phyloP scores from a whole-genome alignment of 2,888 invertebrate species.

The Dynastes tityus region DNA sequence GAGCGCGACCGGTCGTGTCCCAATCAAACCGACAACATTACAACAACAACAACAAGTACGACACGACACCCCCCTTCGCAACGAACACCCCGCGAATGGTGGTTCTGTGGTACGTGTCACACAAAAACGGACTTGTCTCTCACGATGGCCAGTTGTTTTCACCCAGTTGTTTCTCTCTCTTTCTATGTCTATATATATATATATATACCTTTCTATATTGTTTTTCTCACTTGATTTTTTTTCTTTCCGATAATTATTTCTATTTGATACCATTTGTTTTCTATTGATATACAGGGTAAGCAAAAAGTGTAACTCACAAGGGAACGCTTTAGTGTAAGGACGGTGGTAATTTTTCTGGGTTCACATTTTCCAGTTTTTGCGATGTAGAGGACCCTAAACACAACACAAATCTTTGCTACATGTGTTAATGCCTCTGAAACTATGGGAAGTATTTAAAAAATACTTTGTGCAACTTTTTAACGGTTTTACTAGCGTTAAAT shows the following conservation, averaged over 20 bases:
- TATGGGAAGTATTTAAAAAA: too few species aligned
- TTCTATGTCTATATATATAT: background rate
- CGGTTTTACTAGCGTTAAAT: too few species aligned
- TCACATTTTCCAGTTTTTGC: too few species aligned
- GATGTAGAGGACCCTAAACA: too few species aligned
- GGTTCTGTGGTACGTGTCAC: constrained; percentile 70
- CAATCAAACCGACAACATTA: constrained; percentile 55
- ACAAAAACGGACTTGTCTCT: constrained; percentile 54
- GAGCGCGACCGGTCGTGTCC: constrained; percentile 70
- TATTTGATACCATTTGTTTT: background rate
- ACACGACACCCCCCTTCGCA: background rate
- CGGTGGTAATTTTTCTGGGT: too few species aligned
- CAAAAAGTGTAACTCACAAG: background rate
- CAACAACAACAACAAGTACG: constrained; percentile 48
- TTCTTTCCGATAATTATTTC: too few species aligned
- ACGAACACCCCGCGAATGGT: constrained; percentile 64
- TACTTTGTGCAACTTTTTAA: too few species aligned
- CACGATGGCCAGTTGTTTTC: constrained; percentile 28
- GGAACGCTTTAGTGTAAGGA: too few species aligned
- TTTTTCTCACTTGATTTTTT: background rate
- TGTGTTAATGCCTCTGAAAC: too few species aligned
- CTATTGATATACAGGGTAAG: background rate
- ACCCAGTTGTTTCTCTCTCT: constrained; percentile 16
- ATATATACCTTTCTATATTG: constrained; percentile 1
- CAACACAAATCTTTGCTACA: too few species aligned